phyloP scores from a whole-genome alignment of 2,888 invertebrate species.

The Lasioglossum figueresi region DNA sequence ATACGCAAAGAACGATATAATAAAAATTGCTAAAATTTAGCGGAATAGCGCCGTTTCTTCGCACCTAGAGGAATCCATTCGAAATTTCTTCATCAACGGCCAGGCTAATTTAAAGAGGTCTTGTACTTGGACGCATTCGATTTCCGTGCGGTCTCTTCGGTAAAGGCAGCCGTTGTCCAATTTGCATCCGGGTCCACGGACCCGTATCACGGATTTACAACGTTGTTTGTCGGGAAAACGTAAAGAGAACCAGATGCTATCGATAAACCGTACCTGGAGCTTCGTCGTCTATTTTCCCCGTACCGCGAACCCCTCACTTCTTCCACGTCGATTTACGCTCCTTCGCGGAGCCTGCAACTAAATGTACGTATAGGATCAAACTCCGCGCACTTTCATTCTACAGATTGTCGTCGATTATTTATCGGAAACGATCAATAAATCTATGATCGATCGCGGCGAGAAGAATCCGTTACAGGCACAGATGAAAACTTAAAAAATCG shows the following conservation, averaged over 20 bases:
- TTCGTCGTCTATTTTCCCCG: not conserved
- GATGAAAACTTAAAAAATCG: too few species aligned
- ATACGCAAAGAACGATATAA: too few species aligned
- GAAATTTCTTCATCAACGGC: constrained; percentile 36
- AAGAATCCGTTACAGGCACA: too few species aligned
- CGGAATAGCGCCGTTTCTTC: not conserved
- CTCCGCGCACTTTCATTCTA: not conserved
- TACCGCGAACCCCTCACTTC: not conserved
- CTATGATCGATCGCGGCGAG: not conserved
- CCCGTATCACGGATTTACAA: constrained; percentile 28
- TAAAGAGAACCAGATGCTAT: constrained; percentile 10
- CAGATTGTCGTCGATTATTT: constrained; percentile 30
- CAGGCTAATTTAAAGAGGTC: not conserved
- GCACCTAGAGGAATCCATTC: not conserved
- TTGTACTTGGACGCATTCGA: not conserved
- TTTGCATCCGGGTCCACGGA: constrained; percentile 6
- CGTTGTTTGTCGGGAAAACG: constrained; percentile 19
- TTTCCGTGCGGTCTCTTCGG: not conserved
- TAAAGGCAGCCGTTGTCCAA: not conserved
- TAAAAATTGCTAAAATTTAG: not conserved
- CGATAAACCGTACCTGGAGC: constrained; percentile 19
- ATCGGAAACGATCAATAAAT: not conserved
- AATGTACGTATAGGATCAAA: constrained; percentile 1
- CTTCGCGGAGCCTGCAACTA: not conserved
- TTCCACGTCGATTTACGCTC: constrained; percentile 15